These are phyloP conservation scores for Darevskia mixta DNA, from an alignment of 2,797 vertebrate genomes.

Conservation along the genomic window DNA sequence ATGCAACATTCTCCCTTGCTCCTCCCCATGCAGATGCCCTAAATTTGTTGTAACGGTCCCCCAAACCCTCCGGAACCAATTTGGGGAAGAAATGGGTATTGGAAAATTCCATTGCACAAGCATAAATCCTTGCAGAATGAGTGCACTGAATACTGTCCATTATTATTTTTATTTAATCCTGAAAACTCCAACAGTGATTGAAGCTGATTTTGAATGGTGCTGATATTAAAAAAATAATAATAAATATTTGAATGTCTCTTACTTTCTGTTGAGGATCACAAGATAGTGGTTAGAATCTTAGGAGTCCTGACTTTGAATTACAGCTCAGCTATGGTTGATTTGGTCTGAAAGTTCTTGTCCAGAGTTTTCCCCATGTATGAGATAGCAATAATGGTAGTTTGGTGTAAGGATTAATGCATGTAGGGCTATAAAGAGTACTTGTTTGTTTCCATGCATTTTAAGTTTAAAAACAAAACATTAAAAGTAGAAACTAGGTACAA, in stretches of 20 bases:
- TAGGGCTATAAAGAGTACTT: neutral
- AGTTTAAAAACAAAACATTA: neutral
- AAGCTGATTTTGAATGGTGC: neutral
- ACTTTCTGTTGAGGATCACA: neutral
- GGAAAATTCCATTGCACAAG: no score
- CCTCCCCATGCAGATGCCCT: no score
- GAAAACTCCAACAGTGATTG: neutral
- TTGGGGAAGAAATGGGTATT: no score
- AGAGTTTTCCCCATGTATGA: neutral
- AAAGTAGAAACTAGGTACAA: neutral
- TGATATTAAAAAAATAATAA: no score
- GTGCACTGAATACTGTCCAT: no score
- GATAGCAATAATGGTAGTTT: neutral
- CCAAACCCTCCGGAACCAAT: no score
- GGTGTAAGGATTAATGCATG: neutral
- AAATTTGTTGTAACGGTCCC: no score
- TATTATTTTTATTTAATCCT: neutral
- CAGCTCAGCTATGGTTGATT: neutral
- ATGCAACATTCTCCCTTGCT: no score
- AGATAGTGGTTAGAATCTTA: neutral
- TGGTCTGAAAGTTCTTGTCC: neutral
- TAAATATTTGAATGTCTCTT: neutral
- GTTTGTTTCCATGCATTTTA: neutral
- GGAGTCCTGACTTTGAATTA: neutral
- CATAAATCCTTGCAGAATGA: no score